These are phyloP conservation scores for Stenolophus ochropezus DNA, from an alignment of 2,888 invertebrate species.

Conservation along the genomic window DNA sequence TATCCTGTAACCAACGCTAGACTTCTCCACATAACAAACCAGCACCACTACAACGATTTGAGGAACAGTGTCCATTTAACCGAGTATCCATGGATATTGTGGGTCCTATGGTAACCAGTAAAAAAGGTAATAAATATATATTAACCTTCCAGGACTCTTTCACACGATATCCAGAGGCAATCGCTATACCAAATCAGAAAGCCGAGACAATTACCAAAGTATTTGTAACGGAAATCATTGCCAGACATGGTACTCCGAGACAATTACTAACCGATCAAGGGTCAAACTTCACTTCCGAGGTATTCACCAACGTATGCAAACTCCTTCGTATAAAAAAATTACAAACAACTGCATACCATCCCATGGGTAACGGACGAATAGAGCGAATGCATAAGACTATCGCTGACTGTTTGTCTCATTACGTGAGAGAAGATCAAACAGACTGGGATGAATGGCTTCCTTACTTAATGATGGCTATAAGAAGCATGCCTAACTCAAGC, in stretches of 20 bases:
- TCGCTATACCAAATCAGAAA: conserved; percentile 65
- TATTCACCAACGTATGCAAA: conserved; percentile 65
- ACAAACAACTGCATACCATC: conserved; percentile 65
- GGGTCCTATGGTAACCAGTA: conserved; percentile 64
- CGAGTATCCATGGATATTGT: conserved; percentile 65
- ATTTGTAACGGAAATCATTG: background rate
- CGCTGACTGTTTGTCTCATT: conserved; percentile 65
- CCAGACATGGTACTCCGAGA: background rate
- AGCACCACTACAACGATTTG: conserved; percentile 63
- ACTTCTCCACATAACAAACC: conserved; percentile 62
- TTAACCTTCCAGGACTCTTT: conserved; percentile 66
- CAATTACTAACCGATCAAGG: background rate
- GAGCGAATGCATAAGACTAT: conserved; percentile 66
- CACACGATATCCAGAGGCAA: conserved; percentile 65
- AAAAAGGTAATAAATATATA: conserved; percentile 65
- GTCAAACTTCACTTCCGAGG: conserved; percentile 61
- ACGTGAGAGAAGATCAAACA: conserved; percentile 61
- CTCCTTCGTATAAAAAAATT: conserved; percentile 64
- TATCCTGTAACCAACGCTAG: conserved; percentile 64
- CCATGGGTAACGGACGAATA: conserved; percentile 66
- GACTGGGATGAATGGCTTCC: conserved; percentile 67
- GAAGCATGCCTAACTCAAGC: conserved; percentile 58
- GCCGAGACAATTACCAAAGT: conserved; percentile 58
- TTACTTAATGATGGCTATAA: conserved; percentile 64
- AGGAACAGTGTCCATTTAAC: conserved; percentile 63